Evolutionary conservation across 1,140 invertebrate species (phyloP), one percentile per base, ranked within the genome.

Genomic region (Amphibalanus amphitrite): DNA sequence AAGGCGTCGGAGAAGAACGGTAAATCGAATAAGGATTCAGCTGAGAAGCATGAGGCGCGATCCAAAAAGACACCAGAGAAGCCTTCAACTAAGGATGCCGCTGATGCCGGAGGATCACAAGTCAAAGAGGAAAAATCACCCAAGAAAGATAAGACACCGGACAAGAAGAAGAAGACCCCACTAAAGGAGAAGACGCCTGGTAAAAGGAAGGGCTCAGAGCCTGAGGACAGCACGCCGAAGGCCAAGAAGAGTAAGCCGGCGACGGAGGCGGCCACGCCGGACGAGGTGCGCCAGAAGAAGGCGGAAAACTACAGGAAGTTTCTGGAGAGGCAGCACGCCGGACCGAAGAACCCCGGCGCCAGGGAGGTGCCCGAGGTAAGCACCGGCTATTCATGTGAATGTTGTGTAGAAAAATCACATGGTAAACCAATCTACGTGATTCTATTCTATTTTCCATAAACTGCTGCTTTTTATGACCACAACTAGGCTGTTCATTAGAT

Each of bases 301-400:
- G 65, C 65, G 15, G 28, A 28, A 26, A 67, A 67, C 17, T 67
- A 67, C 28, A 26, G 65, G 28, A 26, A 26, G 28, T 67, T 67
- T 28, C 28, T 67, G 65, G 65, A 67, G 65, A 26, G 65, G 26
- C n/a, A 28, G 8, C n/a, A 67, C 4, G n/a, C 65, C 28, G 89
- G 87, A 30, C 90, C 91, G 15, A 84, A 86, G 76, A 84, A 92
- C 82, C 86, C 88, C 23, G 92, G 92, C 15, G 82, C 85, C 3
- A 94, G 94, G 80, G 86, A 89, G 79, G 86, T 93, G 69, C 92
- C 92, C 0, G 83, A 89, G 80, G 87, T 90, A 83, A 75, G 73
- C 69, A 47, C 74, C 74, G 47, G n/a, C n/a, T n/a, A n/a, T n/a
- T n/a, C n/a, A n/a, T n/a, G n/a, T n/a, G n/a, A n/a, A n/a, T n/a